These are phyloP conservation scores for Psittacus erithacus DNA, from an alignment of 2,113 vertebrate species.

Conservation along the genomic window DNA sequence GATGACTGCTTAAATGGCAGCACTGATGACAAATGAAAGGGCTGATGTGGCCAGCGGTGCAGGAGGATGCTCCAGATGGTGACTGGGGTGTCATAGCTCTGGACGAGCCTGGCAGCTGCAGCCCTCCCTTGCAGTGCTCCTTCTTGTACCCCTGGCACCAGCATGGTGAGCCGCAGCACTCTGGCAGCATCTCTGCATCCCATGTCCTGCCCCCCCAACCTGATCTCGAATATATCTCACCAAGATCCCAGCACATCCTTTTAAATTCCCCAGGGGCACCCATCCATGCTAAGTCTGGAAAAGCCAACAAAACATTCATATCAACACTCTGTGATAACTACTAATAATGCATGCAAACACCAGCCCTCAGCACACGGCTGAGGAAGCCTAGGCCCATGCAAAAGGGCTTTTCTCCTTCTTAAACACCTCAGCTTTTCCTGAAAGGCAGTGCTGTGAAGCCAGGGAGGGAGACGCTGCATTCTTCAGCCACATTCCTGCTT, in stretches of 20 bases:
- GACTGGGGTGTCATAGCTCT: background rate
- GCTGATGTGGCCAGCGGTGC: rapidly evolving
- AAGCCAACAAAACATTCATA: background rate
- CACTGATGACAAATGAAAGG: rapidly evolving
- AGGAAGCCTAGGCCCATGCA: background rate
- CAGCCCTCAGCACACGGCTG: background rate
- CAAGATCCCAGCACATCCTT: background rate
- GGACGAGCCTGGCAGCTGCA: rapidly evolving
- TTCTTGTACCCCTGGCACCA: rapidly evolving
- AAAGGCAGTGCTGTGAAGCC: background rate
- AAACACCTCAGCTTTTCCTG: conserved; percentile 1
- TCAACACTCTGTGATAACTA: background rate
- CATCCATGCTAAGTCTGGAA: background rate
- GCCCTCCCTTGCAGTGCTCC: background rate
- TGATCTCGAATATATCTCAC: rapidly evolving
- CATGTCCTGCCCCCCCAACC: rapidly evolving
- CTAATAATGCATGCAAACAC: background rate
- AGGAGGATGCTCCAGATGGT: rapidly evolving
- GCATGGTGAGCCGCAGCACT: background rate
- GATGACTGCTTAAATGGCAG: background rate
- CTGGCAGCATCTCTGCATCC: background rate
- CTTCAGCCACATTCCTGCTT: background rate
- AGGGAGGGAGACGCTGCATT: background rate
- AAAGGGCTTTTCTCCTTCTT: background rate
- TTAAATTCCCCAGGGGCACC: background rate